These are phyloP conservation scores for Clinocottus analis DNA, from an alignment of 2,113 vertebrate species.

Conservation along the genomic window DNA sequence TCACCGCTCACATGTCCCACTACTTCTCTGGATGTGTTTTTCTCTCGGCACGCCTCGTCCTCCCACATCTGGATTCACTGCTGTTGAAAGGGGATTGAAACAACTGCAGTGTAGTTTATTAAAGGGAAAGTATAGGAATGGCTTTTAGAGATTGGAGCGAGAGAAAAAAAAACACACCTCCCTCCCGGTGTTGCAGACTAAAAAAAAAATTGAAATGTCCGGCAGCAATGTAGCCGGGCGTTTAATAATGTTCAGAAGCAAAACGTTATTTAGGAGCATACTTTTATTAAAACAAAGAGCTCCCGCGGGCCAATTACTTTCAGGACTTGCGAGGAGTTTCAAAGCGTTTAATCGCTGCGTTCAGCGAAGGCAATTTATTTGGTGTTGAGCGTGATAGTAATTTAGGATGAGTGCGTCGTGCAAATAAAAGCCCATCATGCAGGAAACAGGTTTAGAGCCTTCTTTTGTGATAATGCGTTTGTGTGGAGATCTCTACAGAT, in stretches of 20 bases:
- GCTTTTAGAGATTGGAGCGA: conserved; percentile 9
- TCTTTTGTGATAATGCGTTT: background rate
- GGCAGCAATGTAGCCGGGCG: background rate
- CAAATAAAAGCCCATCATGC: conserved; percentile 7
- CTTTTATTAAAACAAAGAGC: conserved; percentile 47
- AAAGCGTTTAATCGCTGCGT: conserved; percentile 26
- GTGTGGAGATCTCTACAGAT: background rate
- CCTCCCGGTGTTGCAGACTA: background rate
- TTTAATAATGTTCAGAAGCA: conserved; percentile 18
- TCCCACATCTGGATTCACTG: conserved; percentile 7
- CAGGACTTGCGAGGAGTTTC: background rate
- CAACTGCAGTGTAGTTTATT: conserved; percentile 2
- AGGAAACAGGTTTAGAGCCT: background rate
- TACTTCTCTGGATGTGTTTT: conserved; percentile 9
- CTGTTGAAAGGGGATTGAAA: conserved; percentile 19
- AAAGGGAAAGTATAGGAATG: conserved; percentile 1
- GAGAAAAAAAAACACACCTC: background rate
- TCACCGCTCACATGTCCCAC: conserved; percentile 11
- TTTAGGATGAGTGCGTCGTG: background rate
- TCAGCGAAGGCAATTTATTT: conserved; percentile 32
- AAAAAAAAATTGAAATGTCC: conserved; percentile 19
- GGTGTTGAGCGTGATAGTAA: conserved; percentile 6
- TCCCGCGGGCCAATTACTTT: conserved; percentile 34
- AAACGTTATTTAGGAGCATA: conserved; percentile 26
- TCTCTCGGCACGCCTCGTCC: background rate